Conservation (phyloP, 2,888 invertebrate genomes). For the Ceramica pisi region DNA sequence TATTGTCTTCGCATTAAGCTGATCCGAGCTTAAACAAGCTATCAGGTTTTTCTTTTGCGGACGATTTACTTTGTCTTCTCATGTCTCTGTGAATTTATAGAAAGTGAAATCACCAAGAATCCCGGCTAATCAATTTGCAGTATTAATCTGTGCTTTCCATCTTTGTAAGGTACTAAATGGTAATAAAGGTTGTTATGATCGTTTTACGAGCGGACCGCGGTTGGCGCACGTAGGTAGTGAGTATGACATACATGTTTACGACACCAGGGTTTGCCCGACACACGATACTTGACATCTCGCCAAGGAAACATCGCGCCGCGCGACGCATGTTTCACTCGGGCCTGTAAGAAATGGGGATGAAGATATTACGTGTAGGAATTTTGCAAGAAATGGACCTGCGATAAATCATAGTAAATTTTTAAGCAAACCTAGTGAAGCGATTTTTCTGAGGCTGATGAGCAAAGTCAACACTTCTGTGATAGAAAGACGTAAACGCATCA, state of each 20-base stretch:
- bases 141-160: conserved; percentile 67
- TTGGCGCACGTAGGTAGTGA: conserved; percentile 82
- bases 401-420: conserved; percentile 58
- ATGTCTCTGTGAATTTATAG: conserved; percentile 62
- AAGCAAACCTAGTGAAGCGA: conserved; percentile 42
- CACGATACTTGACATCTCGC: conserved; percentile 85
- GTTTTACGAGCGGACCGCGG: conserved; percentile 80
- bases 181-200: conserved; percentile 78
- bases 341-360: conserved; percentile 81
- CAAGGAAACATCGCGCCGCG: conserved; percentile 80
- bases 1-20: conserved; percentile 87
- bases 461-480: conserved; percentile 34
- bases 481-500: conserved; percentile 22
- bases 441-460: conserved; percentile 41
- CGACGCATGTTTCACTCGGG: conserved; percentile 83
- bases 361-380: conserved; percentile 86
- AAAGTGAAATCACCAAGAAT: conserved; percentile 58
- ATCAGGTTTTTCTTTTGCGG: conserved; percentile 77
- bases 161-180: conserved; percentile 70
- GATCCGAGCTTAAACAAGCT: conserved; percentile 78
- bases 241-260: conserved; percentile 87
- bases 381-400: conserved; percentile 50
- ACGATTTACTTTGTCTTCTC: conserved; percentile 66
- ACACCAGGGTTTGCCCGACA: conserved; percentile 82
- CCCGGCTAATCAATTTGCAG: conserved; percentile 68